Conservation (phyloP, 1,140 invertebrate species). For the Ceratina calcarata region DNA sequence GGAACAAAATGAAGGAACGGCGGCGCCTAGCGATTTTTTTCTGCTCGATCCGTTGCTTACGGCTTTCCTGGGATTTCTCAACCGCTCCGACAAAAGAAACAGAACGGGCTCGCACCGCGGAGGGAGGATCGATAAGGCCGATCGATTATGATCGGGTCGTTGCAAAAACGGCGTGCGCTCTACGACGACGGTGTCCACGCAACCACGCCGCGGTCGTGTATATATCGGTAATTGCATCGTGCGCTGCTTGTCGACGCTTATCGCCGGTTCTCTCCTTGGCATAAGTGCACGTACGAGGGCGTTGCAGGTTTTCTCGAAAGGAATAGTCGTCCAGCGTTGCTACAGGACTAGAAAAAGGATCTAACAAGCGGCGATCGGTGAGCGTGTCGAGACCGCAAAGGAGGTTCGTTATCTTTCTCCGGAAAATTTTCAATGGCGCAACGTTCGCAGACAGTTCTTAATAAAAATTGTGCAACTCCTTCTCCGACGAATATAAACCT, state of each 20-base stretch:
- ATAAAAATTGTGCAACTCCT: no score
- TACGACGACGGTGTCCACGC: conserved; percentile 28
- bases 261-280: conserved; percentile 62
- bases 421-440: neutral
- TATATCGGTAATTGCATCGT: conserved; percentile 66
- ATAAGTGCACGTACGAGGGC: conserved; percentile 63
- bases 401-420: neutral
- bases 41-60: conserved; percentile 4
- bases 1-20: conserved; percentile 36
- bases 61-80: conserved; percentile 39
- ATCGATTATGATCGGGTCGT: conserved; percentile 61
- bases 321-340: conserved; percentile 28
- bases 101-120: neutral
- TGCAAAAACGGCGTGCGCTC: conserved; percentile 52
- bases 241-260: conserved; percentile 63
- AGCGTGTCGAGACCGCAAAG: conserved; percentile 12
- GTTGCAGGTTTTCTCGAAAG: conserved; percentile 60
- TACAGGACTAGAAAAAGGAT: conserved; percentile 56
- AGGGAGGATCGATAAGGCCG: conserved; percentile 56
- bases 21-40: conserved; percentile 24
- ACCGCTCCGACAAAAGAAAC: conserved; percentile 55
- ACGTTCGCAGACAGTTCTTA: no score
- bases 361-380: conserved; percentile 25
- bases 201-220: conserved; percentile 10
- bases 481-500: no score